Base-by-base conservation (phyloP, 2,113 vertebrate species). In the Bufo bufo region DNA sequence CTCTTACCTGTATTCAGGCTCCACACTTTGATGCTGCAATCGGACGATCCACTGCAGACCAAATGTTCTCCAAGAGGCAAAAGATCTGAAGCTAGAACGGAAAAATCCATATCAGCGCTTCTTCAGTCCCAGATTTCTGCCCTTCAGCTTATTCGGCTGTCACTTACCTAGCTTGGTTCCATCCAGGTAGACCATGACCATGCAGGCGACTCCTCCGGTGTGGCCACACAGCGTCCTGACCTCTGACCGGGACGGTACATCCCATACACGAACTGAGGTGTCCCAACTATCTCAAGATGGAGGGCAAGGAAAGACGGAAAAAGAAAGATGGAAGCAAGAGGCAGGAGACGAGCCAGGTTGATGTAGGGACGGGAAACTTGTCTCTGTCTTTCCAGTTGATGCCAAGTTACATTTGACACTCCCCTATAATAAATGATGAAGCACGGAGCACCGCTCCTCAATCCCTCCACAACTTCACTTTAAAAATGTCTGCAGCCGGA, bases 1-100 rank as follows among this genome's bases (percentile, higher is more conserved):
- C 49, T 20, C 23, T 66, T 91, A 96, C 96, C 95, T 45, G 94
- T 90, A 89, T 87, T 93, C 86, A 96, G 91, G 78, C 94, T 93
- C 96, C 96, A 96, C 90, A 95, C 93, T 91, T 92, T 95, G 90
- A 96, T 94, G 58, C 89, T 92, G 91, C 95, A 94, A 92, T 96
- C 96, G 3, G 91, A 92, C 0, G 96, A 96, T 87, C 94, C 94
- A 87, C 96, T 96, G 85, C 95, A 87, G 79, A 96, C 92, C 77
- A 96, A 95, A 90, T 91, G 91, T 95, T 95, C 80, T 50, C 59
- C 14, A 9, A 45, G 88, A 77, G 19, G 66, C 11, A 77, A 56
- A 50, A 69, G 47, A 82, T 47, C 49, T 0, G 81, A 83, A 20
- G 23, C 81, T 49, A 87, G 52, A 81, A 89, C n/a, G 75, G 80